Evolutionary conservation across 2,113 vertebrate species (phyloP).

Genomic region (Mionectes macconnelli): DNA sequence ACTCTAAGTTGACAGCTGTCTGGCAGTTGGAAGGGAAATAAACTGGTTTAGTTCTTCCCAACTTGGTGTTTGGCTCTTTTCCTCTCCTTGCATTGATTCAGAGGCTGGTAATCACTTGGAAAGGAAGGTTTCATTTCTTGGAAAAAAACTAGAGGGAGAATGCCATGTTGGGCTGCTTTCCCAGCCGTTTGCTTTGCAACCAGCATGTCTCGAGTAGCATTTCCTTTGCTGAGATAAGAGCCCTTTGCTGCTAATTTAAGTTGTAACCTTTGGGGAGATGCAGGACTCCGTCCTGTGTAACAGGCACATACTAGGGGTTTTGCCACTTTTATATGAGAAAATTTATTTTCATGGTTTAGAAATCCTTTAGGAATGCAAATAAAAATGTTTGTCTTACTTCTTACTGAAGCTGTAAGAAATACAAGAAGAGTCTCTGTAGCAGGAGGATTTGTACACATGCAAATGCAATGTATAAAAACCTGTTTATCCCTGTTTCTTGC

Average conservation of each 20-base stretch:
- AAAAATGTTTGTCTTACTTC: neutral
- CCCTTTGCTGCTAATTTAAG: neutral
- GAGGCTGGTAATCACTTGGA: neutral
- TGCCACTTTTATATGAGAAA: neutral
- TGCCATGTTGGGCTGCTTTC: neutral
- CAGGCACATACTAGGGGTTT: neutral
- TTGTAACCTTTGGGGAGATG: neutral
- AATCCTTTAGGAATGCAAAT: neutral
- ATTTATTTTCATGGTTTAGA: neutral
- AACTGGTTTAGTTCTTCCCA: neutral
- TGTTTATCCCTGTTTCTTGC: neutral
- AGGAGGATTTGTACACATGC: neutral
- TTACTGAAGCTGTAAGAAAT: neutral
- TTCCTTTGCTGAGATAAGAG: neutral
- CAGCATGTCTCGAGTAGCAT: neutral
- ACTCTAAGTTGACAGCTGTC: constrained; percentile 5
- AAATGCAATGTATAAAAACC: neutral
- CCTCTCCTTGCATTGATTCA: neutral
- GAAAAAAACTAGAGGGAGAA: neutral
- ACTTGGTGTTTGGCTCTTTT: constrained; percentile 1
- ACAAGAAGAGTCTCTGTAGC: neutral
- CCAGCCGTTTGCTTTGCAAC: neutral
- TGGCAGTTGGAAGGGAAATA: neutral
- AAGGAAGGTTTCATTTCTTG: neutral
- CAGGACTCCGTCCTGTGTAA: neutral